phyloP scores from a whole-genome alignment of 2,113 vertebrate species.

The Gallinago paraguaiae region DNA sequence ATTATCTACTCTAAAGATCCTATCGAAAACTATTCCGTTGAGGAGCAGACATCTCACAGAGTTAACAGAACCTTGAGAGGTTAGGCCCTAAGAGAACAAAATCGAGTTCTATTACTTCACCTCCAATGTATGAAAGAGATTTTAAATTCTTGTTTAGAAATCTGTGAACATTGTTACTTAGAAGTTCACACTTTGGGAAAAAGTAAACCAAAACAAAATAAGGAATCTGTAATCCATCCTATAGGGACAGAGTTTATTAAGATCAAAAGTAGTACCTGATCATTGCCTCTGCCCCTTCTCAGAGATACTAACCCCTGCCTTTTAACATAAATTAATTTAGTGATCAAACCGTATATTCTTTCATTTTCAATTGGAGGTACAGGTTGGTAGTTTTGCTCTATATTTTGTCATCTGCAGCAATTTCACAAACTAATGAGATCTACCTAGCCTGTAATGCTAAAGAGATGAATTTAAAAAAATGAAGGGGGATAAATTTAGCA shows the following conservation, averaged over 20 bases:
- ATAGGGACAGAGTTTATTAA: background rate
- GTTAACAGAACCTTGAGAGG: background rate
- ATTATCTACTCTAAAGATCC: background rate
- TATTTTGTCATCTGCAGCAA: background rate
- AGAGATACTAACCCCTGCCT: background rate
- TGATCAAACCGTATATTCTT: background rate
- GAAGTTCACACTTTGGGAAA: background rate
- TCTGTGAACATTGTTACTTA: background rate
- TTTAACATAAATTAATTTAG: background rate
- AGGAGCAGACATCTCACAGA: background rate
- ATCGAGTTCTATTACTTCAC: background rate
- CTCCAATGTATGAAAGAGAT: background rate
- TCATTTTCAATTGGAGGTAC: background rate
- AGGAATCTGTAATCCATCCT: background rate
- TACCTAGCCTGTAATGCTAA: background rate
- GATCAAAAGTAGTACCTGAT: background rate
- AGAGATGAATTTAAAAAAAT: background rate
- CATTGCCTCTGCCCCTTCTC: background rate
- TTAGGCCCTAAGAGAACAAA: background rate
- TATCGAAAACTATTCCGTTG: background rate
- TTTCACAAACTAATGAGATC: background rate
- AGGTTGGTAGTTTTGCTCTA: background rate
- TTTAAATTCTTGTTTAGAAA: background rate
- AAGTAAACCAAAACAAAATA: background rate
- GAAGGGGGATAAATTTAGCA: background rate